Base-by-base conservation (phyloP, 2,888 invertebrate species). In the Atethmia centrago region DNA sequence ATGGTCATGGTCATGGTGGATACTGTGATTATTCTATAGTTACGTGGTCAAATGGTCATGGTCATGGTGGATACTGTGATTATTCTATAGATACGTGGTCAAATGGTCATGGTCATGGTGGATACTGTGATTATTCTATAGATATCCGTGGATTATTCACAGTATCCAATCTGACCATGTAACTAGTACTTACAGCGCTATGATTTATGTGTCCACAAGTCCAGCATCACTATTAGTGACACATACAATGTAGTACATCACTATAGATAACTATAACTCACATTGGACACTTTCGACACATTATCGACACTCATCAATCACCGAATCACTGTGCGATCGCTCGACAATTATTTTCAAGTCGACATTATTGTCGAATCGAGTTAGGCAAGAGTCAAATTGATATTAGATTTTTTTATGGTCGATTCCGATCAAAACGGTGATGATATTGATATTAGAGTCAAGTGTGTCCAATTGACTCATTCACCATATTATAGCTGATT, bases 291-390 rank as follows among this genome's bases (percentile, higher is more conserved):
- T 66, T 61, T 58, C 47, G 77, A 84, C 84, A 71, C 71, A 74
- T 84, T 69, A 69, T 62, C 73, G 65, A 69, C 77, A 62, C 36
- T 25, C 71, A 82, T 84, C 49, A 77, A 84, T 82, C 77, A 84
- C 68, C 40, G 14, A 62, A 80, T 74, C 80, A 56, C 47, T 53
- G 67, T 45, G 55, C 64, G 67, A 72, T 67, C 66, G 64, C 3
- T 81, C 63, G 21, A 71, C 63, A 71, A 42, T 79, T 55, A 53
- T 42, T 40, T 53, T 55, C 12, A 19, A 56, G 36, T 65, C 51
- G n/a, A 59, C 9, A 51, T 77, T 66, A 80, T 25, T 36, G 51
- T 72, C 42, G 53, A 40, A 70, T 31, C 56, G 12, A 77, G 21
- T 36, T 40, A 47, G 5, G 53, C 67, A 58, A 59, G 16, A 74